Base-by-base conservation (phyloP, 2,888 invertebrate genomes). In the Dexiosoma caninum region DNA sequence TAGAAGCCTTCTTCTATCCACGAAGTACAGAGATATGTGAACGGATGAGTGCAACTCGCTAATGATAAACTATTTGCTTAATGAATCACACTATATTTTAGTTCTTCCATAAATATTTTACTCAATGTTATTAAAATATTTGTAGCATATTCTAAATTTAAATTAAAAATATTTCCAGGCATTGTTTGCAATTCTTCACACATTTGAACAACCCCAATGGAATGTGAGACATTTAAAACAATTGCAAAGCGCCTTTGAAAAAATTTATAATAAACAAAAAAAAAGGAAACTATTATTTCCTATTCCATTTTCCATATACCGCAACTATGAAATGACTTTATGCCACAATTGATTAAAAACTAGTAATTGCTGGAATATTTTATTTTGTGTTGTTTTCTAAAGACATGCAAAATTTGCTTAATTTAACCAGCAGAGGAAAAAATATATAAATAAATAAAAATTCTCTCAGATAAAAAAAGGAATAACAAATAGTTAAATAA, bases 331-430 rank as follows among this genome's bases (percentile, higher is more conserved):
- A 72, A 55, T 55, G 35, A 72, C 62, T 74, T 64, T 55, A 27
- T 46, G 57, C 74, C 66, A 59, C 74, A 75, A 75, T 75, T 75
- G 74, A 66, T 75, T 66, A 49, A 75, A n/a, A 59, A 59, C 57
- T 32, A 46, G 46, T 57, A 74, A 74, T 74, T 74, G 66, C 66
- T 37, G 19, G 74, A 66, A 75, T 59, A 57, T 57, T 66, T 75
- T 44, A 55, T 74, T 74, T 46, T 21, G 30, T 49, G 8, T 37
- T 46, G 23, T 44, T 53, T 42, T 74, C 37, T 46, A 66, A 64
- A 57, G 64, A 66, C 57, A 69, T 30, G 60, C 40, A 44, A 78
- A 81, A 64, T 59, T 64, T 62, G 27, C 23, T 67, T 59, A 78
- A 70, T 66, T 46, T 46, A 37, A 30, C 23, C 8, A 32, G 60